These are phyloP conservation scores for Nycticryphes semicollaris DNA, from an alignment of 2,113 vertebrate genomes.

Conservation along the genomic window DNA sequence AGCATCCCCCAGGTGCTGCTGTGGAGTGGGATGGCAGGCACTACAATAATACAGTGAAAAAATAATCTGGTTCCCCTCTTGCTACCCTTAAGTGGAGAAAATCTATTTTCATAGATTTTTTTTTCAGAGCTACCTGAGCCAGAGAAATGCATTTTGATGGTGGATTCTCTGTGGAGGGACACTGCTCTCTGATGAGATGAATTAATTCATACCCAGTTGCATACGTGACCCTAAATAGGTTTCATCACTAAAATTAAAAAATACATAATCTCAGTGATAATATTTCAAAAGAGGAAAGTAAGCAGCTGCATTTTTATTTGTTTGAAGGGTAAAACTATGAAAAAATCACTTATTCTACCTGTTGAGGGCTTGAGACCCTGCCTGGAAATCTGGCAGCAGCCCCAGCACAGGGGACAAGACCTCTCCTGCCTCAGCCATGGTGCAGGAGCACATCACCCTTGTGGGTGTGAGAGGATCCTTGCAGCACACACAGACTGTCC, in stretches of 20 bases:
- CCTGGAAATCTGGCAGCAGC: background rate
- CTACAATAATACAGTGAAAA: background rate
- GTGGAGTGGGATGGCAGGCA: background rate
- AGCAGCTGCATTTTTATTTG: background rate
- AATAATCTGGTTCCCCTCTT: background rate
- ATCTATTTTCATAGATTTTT: background rate
- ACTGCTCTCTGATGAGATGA: background rate
- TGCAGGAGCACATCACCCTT: background rate
- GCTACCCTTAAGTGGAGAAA: background rate
- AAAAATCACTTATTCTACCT: background rate
- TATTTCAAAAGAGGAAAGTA: background rate
- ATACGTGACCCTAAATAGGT: background rate
- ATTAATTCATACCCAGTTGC: background rate
- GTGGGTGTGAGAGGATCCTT: background rate
- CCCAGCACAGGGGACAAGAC: background rate
- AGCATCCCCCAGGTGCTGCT: background rate
- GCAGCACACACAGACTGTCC: background rate
- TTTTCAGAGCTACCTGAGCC: background rate
- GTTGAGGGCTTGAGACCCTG: background rate
- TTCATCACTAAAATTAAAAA: background rate
- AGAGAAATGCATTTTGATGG: background rate
- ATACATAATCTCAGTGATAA: background rate
- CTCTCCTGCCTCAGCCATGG: accelerated
- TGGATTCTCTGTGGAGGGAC: background rate
- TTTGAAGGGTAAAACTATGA: background rate